phyloP scores from a whole-genome alignment of 2,113 vertebrate genomes.

The Raja brachyura region DNA sequence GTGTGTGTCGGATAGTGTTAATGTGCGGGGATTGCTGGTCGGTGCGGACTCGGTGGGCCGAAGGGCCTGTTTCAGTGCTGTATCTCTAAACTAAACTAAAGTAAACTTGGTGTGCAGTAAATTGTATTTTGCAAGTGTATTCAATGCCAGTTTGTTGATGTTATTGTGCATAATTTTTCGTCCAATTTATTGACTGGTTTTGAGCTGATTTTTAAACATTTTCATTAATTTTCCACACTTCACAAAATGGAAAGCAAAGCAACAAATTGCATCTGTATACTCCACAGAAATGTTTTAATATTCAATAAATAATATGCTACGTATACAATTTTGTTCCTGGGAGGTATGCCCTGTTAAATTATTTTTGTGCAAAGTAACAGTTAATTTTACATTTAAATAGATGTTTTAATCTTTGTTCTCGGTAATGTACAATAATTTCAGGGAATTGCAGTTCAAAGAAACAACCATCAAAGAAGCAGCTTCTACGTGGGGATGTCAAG shows the following conservation, averaged over 20 bases:
- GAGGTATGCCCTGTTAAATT: background rate
- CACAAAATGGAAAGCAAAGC: background rate
- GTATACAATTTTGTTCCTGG: background rate
- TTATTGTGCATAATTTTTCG: background rate
- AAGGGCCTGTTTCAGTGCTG: no score
- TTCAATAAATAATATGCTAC: background rate
- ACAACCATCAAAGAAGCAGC: background rate
- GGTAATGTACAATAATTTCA: background rate
- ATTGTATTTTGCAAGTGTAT: no score
- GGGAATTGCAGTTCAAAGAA: background rate
- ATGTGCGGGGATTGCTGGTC: no score
- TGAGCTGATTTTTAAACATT: background rate
- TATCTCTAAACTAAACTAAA: no score
- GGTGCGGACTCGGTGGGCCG: no score
- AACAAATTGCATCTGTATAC: no score
- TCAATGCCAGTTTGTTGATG: background rate
- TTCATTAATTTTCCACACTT: background rate
- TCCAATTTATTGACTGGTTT: background rate
- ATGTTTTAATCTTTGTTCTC: background rate
- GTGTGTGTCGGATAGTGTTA: no score
- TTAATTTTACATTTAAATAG: background rate
- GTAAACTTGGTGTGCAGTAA: background rate
- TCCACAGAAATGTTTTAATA: background rate
- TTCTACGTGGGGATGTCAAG: background rate
- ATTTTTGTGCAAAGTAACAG: background rate